Evolutionary conservation across 2,113 vertebrate species (phyloP).

Genomic region (Dolichotis patagonum): DNA sequence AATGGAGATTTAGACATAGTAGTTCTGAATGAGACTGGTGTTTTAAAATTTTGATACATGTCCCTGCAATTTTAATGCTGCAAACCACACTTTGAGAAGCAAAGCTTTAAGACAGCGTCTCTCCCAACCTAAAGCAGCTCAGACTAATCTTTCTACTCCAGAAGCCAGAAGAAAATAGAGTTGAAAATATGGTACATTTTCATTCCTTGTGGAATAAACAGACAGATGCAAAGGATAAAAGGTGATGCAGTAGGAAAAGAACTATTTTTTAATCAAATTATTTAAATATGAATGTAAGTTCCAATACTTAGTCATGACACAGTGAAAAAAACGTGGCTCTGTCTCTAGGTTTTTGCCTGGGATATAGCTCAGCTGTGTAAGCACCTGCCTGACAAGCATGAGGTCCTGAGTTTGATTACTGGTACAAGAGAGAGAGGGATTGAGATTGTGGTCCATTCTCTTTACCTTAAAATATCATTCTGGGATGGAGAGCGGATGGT

Average conservation of each 20-base stretch:
- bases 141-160: background rate
- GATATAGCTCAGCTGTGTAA: too few relatives aligned
- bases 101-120: background rate
- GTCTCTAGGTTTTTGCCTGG: background rate
- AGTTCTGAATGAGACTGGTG: background rate
- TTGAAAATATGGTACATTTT: background rate
- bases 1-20: background rate
- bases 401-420: too few relatives aligned
- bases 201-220: background rate
- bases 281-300: constrained; percentile 1
- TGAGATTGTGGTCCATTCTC: background rate
- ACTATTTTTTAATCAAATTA: background rate
- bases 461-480: background rate
- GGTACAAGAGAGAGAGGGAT: too few relatives aligned
- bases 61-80: background rate
- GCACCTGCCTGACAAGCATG: too few relatives aligned
- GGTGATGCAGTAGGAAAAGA: background rate
- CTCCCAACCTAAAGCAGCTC: background rate
- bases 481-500: background rate
- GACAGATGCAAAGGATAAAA: background rate
- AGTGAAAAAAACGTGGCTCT: background rate
- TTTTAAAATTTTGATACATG: background rate
- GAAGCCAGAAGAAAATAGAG: background rate
- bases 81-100: background rate
- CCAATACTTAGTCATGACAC: background rate